Percentiles rank a stretch among this genome's conserved stretches.
Evolutionary conservation across 1,140 invertebrate species (phyloP).

Genomic region (Solen grandis): DNA sequence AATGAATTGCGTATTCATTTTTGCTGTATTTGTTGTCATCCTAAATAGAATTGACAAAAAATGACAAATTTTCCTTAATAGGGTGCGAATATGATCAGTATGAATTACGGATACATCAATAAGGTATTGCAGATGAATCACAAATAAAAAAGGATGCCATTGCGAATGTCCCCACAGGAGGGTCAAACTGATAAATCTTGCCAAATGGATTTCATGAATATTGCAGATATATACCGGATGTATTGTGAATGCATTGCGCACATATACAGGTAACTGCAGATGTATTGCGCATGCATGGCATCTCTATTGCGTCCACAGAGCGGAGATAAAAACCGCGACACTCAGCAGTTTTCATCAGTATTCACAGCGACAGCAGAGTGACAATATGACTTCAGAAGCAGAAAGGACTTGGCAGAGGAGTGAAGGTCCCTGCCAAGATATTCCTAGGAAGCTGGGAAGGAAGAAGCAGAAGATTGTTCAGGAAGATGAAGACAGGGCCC

Average conservation of each 20-base stretch:
- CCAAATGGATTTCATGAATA: background rate
- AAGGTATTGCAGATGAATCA: background rate
- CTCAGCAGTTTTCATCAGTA: background rate
- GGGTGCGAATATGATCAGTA: background rate
- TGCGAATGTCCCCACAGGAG: background rate
- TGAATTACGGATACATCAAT: background rate
- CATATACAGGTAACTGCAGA: background rate
- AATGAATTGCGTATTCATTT: background rate
- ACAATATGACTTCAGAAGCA: background rate
- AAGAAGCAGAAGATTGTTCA: background rate
- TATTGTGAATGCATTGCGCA: background rate
- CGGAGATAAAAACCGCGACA: background rate
- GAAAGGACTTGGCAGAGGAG: background rate
- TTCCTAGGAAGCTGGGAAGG: background rate
- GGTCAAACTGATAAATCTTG: background rate
- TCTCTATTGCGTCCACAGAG: background rate
- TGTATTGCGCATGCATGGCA: background rate
- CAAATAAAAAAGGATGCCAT: background rate
- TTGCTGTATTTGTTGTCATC: background rate
- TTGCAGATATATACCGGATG: background rate
- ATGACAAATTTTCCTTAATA: background rate
- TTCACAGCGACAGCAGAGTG: background rate
- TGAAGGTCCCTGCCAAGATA: background rate
- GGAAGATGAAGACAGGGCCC: background rate
- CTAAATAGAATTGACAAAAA: background rate